phyloP scores from a whole-genome alignment of 2,113 vertebrate genomes.

The Cercocebus atys region DNA sequence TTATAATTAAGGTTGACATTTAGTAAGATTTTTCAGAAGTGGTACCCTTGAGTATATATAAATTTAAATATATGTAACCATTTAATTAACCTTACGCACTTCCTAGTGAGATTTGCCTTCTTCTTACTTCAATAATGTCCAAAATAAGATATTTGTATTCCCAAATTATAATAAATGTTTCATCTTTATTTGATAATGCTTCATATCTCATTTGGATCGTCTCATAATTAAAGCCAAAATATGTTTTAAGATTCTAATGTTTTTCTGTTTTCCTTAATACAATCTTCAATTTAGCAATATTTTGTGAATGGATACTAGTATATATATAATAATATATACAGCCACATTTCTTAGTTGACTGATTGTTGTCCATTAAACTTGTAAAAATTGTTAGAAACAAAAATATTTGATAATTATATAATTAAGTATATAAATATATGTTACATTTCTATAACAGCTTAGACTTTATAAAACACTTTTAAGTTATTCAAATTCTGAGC shows the following conservation, averaged over 20 bases:
- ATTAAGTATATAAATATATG: neutral
- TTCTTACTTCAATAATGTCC: neutral
- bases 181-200: neutral
- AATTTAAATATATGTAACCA: slow-evolving; percentile 77
- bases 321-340: neutral
- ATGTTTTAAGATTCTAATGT: neutral
- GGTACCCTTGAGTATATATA: slow-evolving; percentile 70
- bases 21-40: slow-evolving; percentile 80
- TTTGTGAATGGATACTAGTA: neutral
- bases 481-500: neutral
- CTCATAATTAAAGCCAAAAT: neutral
- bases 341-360: neutral
- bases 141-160: neutral
- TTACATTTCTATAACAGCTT: neutral
- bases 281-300: neutral
- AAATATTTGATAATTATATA: neutral
- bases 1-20: slow-evolving; percentile 86
- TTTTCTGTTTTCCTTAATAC: neutral
- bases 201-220: neutral
- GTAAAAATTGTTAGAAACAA: neutral
- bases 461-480: neutral
- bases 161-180: neutral
- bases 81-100: slow-evolving; percentile 66
- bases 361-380: neutral
- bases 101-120: neutral